phyloP scores from a whole-genome alignment of 2,113 vertebrate genomes.

The Zootoca vivipara region DNA sequence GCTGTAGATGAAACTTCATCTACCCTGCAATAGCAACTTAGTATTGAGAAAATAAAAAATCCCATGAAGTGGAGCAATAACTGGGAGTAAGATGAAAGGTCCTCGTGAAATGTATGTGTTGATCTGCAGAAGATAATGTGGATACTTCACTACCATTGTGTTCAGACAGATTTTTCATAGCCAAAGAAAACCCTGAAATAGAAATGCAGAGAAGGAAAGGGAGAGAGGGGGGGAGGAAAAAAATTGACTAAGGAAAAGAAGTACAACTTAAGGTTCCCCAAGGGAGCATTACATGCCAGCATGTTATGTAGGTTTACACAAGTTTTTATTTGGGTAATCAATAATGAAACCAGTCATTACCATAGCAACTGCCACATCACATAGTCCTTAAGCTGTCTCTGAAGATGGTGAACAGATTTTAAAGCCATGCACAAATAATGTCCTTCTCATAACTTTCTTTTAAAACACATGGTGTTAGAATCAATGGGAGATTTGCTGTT shows the following conservation, averaged over 20 bases:
- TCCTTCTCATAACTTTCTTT: conserved; percentile 25
- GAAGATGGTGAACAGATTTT: conserved; percentile 40
- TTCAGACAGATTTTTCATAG: not conserved
- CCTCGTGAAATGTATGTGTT: not conserved
- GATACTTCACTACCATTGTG: not conserved
- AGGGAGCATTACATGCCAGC: conserved; percentile 28
- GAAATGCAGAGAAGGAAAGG: not conserved
- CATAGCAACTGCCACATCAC: conserved; percentile 39
- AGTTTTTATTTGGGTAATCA: conserved; percentile 46
- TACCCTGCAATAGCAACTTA: not conserved
- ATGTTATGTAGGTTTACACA: conserved; percentile 37
- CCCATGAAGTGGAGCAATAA: not conserved
- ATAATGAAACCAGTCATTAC: conserved; percentile 35
- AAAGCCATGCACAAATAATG: conserved; percentile 23
- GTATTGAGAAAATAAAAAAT: not conserved
- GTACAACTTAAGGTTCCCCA: conserved; percentile 32
- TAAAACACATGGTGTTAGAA: conserved; percentile 6
- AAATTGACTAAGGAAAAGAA: conserved; percentile 29
- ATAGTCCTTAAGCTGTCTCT: conserved; percentile 44
- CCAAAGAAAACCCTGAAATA: not conserved
- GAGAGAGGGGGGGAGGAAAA: not conserved
- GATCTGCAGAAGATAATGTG: not conserved
- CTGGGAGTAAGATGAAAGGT: not conserved
- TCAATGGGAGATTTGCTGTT: not conserved
- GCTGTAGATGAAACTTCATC: not conserved